Conservation (phyloP, 2,888 invertebrate genomes). For the Exephanes ischioxanthus region DNA sequence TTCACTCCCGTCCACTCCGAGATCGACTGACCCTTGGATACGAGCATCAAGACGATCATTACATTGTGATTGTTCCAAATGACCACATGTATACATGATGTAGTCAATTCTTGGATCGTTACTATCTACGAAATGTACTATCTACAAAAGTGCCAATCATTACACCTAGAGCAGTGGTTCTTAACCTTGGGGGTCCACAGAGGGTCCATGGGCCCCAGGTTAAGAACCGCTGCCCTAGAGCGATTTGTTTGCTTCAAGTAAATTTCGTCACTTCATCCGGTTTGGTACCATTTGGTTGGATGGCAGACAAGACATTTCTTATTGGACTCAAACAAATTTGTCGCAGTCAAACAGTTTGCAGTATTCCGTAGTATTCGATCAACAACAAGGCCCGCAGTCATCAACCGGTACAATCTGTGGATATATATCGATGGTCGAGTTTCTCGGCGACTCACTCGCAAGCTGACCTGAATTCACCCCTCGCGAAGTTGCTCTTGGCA, state of each 20-base stretch:
- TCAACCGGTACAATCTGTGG: background rate
- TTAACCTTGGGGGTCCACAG: too few species aligned
- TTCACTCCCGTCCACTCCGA: background rate
- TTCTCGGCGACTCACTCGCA: conserved; percentile 62
- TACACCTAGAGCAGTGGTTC: too few species aligned
- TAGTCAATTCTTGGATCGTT: background rate
- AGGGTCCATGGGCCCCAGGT: too few species aligned
- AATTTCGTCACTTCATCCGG: background rate
- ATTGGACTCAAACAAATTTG: background rate
- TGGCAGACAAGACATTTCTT: background rate
- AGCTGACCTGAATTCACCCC: conserved; percentile 69
- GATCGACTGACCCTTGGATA: background rate
- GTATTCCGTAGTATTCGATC: background rate
- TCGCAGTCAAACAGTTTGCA: background rate
- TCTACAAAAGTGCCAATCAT: too few species aligned
- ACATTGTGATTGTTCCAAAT: background rate
- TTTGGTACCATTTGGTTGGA: too few species aligned
- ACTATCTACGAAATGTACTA: background rate
- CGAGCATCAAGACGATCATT: background rate
- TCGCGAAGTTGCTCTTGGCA: conserved; percentile 66
- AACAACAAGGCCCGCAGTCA: background rate
- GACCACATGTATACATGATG: background rate
- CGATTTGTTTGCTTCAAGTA: background rate
- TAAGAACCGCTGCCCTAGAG: too few species aligned
- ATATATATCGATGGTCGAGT: conserved; percentile 49